Percentiles rank a stretch among this genome's conserved stretches.
phyloP scores from a whole-genome alignment of 2,888 invertebrate species.

The Parascotia fuliginaria region DNA sequence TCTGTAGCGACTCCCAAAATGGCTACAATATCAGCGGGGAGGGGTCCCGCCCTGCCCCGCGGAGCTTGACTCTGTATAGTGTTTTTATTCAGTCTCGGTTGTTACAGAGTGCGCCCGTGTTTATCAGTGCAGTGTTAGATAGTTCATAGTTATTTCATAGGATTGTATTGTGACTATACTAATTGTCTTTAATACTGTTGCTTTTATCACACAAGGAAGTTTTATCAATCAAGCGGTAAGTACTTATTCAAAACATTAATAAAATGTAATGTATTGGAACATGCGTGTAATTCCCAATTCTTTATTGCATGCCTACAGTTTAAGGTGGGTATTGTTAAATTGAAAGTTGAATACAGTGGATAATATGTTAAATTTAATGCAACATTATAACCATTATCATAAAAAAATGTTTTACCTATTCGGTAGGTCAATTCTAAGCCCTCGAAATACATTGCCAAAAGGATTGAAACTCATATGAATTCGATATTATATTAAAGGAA shows the following conservation, averaged over 20 bases:
- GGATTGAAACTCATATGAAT: constrained; percentile 20
- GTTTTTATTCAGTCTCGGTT: constrained; percentile 19
- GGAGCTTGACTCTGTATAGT: constrained; percentile 20
- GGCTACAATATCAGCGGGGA: constrained; percentile 20
- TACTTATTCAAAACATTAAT: constrained; percentile 18
- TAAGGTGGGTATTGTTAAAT: constrained; percentile 17
- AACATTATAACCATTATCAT: constrained; percentile 20
- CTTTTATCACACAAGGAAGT: constrained; percentile 20
- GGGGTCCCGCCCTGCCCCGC: constrained; percentile 20
- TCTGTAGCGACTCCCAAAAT: constrained; percentile 20
- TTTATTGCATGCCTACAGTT: constrained; percentile 19
- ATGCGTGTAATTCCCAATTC: constrained; percentile 18
- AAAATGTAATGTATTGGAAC: constrained; percentile 19
- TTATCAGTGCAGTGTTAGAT: constrained; percentile 21
- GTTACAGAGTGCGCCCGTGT: constrained; percentile 20
- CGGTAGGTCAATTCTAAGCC: constrained; percentile 20
- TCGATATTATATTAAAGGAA: constrained; percentile 24
- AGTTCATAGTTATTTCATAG: constrained; percentile 21
- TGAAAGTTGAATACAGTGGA: constrained; percentile 19
- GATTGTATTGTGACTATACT: constrained; percentile 21
- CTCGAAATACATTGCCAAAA: constrained; percentile 15
- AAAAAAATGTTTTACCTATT: constrained; percentile 20
- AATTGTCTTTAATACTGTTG: constrained; percentile 20
- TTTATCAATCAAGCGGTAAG: constrained; percentile 21
- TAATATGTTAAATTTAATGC: constrained; percentile 17